These are phyloP conservation scores for Amphilophus citrinellus DNA, from an alignment of 2,113 vertebrate species.

Conservation along the genomic window DNA sequence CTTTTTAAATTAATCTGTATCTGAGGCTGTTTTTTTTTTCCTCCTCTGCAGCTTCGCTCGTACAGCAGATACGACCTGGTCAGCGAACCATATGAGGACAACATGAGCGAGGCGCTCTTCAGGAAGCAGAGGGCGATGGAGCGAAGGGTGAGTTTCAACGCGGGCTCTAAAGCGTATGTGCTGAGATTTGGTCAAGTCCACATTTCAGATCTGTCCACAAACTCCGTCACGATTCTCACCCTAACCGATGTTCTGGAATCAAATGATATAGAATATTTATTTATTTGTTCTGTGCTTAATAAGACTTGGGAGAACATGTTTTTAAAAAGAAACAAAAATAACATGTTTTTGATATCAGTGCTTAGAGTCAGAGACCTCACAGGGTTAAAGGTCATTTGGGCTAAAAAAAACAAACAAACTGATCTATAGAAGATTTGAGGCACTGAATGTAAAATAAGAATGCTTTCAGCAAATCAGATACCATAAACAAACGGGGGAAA, in stretches of 20 bases:
- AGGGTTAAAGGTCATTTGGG: neutral
- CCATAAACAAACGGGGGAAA: neutral
- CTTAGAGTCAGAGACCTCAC: fast-evolving
- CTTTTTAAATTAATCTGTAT: neutral
- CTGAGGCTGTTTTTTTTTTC: neutral
- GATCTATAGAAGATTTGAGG: neutral
- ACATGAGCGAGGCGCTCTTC: conserved; percentile 89
- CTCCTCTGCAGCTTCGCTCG: conserved; percentile 85
- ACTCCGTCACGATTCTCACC: no score
- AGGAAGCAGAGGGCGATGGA: conserved; percentile 89
- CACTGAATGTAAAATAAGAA: fast-evolving
- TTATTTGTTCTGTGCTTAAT: neutral
- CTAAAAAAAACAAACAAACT: neutral
- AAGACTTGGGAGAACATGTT: fast-evolving
- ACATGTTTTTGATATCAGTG: fast-evolving
- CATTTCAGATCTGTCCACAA: neutral
- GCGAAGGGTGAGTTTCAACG: conserved; percentile 75
- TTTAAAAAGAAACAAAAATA: no score
- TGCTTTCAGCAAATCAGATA: fast-evolving
- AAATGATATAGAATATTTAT: neutral
- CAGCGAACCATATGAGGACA: conserved; percentile 89
- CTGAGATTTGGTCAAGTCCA: no score
- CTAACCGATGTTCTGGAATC: no score
- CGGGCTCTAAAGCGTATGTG: no score
- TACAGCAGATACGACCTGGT: conserved; percentile 94